Evolutionary conservation across 2,113 vertebrate species (phyloP), one percentile per base, ranked within the genome.

Genomic region (Scophthalmus maximus): DNA sequence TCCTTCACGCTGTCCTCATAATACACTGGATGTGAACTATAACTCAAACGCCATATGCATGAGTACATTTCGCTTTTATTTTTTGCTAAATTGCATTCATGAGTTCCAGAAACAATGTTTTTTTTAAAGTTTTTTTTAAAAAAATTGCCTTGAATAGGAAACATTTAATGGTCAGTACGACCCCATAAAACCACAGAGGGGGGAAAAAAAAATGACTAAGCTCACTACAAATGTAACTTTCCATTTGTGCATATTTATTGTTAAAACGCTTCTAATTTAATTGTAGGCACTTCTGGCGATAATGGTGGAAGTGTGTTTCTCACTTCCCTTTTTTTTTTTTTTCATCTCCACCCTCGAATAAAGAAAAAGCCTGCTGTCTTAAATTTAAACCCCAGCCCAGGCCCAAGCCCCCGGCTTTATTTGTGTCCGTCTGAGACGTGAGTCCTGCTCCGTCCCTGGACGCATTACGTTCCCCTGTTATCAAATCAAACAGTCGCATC

Each of bases 401-500:
- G 44, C 23, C 22, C 0, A 0, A 42, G 67, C 26, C 49, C 47
- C n/a, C n/a, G n/a, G n/a, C n/a, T 17, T 5, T 76, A 44, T 82
- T 78, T 78, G 53, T 9, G 66, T 53, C 2, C 18, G 14, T 17
- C 7, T 1, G 30, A 47, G 36, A 26, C n/a, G 51, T 3, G 8
- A 0, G 20, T 51, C 2, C 18, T 9, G 22, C 4, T 8, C 22
- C 25, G 52, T 83, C 84, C 65, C 66, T 29, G 26, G 60, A 26
- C 59, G 56, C 58, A 40, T 52, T 72, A 25, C 44, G 23, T 42
- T 36, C 55, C 42, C 82, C 65, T 68, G 55, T 79, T 79, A 85
- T 87, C 73, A 83, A 88, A 88, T 88, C 84, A 90, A 90, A 89
- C 79, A 84, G 87, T 88, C 68, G 85, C 63, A 76, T 49, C 25